Base-by-base conservation (phyloP, 2,113 vertebrate genomes). In the Takifugu flavidus region DNA sequence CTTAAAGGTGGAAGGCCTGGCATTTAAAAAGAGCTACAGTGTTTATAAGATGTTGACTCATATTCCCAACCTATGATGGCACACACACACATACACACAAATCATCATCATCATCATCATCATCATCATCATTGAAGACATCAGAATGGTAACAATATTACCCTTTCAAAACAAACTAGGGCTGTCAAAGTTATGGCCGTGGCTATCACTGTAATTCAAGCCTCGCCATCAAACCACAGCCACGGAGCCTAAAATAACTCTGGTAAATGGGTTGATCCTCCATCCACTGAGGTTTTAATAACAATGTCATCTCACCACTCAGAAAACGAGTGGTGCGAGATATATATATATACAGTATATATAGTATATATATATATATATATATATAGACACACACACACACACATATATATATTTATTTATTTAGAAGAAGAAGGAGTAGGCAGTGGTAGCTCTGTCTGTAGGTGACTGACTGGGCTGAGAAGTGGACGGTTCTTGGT, bases 181-280 rank as follows among this genome's bases (percentile, higher is more conserved):
- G 47, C 57, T 56, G 70, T 80, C 72, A 80, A n/a, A 62, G 56
- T 67, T 56, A 69, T 47, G 52, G 59, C 58, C n/a, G 1, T 6
- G 39, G 56, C 52, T 70, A 46, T 26, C 53, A 49, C 61, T 52
- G 58, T 43, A 56, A 56, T 51, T 49, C 27, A 53, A 39, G 27
- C 49, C 39, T 72, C 57, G 54, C 53, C 62, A 65, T 53, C 25
- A n/a, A 12, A 31, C 20, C 1, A 5, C 63, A 62, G 34, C n/a
- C 15, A 6, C 34, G 29, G 25, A 65, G 63, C 72, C 72, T 67
- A 61, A 56, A 70, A 73, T 62, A 67, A 70, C 60, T 46, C 0
- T 3, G 10, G 34, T 44, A 62, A 78, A 78, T 58, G 31, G 55
- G 28, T 46, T 73, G 68, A 77, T 62, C 70, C 54, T 31, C 56